Conservation (phyloP, 2,888 invertebrate genomes). For the Dicranocentrus wangi region DNA sequence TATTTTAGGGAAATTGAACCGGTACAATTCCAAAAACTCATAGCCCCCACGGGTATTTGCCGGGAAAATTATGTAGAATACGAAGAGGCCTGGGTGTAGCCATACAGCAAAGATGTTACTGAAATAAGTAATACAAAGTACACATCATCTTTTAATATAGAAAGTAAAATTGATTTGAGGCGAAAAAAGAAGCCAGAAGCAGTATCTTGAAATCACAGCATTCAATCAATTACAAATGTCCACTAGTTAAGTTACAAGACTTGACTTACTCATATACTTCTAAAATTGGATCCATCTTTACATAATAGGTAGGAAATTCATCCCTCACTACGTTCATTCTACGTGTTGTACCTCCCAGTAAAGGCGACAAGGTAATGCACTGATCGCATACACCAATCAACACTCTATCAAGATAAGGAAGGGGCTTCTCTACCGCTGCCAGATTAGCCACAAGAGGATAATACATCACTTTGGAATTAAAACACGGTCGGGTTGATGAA, state of each 20-base stretch:
- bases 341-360: neutral
- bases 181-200: too few relatives aligned
- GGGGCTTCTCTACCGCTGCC: neutral
- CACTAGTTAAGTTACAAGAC: neutral
- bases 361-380: conserved; percentile 16
- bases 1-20: conserved; percentile 14
- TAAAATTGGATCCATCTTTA: conserved; percentile 21
- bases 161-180: too few relatives aligned
- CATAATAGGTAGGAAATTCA: neutral
- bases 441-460: conserved; percentile 3
- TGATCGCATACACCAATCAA: conserved; percentile 31
- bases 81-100: conserved; percentile 4
- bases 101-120: conserved; percentile 38
- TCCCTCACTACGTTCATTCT: neutral
- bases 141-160: too few relatives aligned
- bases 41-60: neutral
- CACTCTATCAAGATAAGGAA: conserved; percentile 17
- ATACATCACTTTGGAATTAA: conserved; percentile 6
- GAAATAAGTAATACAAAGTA: conserved; percentile 8
- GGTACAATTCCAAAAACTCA: conserved; percentile 9
- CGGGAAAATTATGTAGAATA: neutral
- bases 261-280: conserved; percentile 26
- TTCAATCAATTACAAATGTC: neutral
- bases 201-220: neutral
- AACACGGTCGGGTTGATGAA: neutral